Evolutionary conservation across 2,888 invertebrate species (phyloP).

Genomic region (Xestoiulus laeticollis): DNA sequence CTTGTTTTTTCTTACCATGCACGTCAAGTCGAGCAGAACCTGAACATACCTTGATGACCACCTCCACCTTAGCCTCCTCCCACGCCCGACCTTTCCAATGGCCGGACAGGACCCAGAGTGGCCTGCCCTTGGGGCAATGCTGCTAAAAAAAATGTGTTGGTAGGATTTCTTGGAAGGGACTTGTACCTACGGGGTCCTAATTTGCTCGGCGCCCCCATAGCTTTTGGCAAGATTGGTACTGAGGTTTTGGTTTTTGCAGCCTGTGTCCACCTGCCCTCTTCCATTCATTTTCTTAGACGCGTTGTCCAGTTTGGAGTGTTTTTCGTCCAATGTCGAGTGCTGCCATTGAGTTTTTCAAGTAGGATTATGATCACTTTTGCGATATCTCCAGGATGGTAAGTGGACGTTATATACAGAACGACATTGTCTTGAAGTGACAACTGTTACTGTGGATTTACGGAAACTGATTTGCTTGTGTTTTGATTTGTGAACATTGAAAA

Average conservation of each 20-base stretch:
- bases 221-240: background rate
- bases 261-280: slow-evolving; percentile 6
- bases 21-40: background rate
- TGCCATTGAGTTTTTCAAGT: background rate
- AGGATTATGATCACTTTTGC: background rate
- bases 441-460: no score
- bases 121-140: background rate
- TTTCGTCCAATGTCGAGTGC: background rate
- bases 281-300: background rate
- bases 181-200: background rate
- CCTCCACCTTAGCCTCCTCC: slow-evolving; percentile 35
- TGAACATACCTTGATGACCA: slow-evolving; percentile 7
- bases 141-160: background rate
- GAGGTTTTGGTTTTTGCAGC: background rate
- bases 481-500: no score
- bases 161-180: background rate
- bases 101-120: slow-evolving; percentile 27
- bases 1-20: background rate
- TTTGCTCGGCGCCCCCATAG: background rate
- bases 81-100: background rate
- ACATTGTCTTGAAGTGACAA: no score
- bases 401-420: background rate
- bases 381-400: background rate
- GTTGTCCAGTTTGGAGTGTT: slow-evolving; percentile 2
- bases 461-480: no score